phyloP scores from a whole-genome alignment of 2,797 vertebrate species.

The Tinamus major region DNA sequence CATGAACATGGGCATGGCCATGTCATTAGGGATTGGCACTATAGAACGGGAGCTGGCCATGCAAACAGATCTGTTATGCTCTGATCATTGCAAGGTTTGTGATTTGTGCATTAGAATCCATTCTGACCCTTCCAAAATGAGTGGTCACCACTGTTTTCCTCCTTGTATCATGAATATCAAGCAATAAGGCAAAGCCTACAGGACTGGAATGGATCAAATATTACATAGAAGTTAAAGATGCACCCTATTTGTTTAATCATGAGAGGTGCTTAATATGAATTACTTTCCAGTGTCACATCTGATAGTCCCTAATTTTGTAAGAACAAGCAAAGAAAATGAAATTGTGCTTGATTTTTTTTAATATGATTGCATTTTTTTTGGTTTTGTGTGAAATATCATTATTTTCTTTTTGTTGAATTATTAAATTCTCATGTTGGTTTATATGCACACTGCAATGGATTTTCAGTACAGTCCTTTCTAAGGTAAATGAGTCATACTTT shows the following conservation, averaged over 20 bases:
- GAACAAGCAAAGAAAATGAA: neutral
- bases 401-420: neutral
- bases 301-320: neutral
- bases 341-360: neutral
- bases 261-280: neutral
- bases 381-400: neutral
- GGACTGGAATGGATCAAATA: neutral
- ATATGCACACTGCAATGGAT: neutral
- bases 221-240: neutral
- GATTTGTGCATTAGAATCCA: neutral
- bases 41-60: neutral
- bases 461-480: neutral
- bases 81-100: neutral
- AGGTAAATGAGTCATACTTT: neutral
- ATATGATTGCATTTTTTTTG: neutral
- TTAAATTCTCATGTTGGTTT: neutral
- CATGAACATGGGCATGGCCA: accelerated
- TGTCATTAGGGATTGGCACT: neutral
- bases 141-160: neutral
- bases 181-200: neutral
- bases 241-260: neutral
- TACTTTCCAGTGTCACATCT: neutral
- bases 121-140: neutral
- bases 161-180: neutral
- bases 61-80: neutral